Conservation (phyloP, 2,888 invertebrate genomes). For the Leptura quadrifasciata region DNA sequence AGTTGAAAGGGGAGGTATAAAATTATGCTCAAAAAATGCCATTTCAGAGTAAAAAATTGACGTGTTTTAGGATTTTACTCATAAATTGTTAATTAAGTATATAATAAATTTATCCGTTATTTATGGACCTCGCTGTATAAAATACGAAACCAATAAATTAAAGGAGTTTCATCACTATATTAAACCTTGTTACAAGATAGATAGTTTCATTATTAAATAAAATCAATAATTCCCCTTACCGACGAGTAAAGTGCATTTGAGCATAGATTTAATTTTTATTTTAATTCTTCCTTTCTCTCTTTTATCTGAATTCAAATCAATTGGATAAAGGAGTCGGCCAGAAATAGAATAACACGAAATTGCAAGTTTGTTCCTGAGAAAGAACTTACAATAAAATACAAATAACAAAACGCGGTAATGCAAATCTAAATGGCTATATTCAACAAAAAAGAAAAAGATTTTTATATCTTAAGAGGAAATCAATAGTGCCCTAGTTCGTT, state of each 20-base stretch:
- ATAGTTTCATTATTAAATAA: slow-evolving; percentile 21
- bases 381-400: neutral
- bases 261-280: neutral
- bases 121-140: too few species aligned
- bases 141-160: too few species aligned
- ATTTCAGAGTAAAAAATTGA: too few species aligned
- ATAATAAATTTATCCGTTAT: too few species aligned
- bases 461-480: neutral
- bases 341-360: neutral
- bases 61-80: too few species aligned
- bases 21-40: too few species aligned
- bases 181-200: too few species aligned
- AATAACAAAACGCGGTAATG: slow-evolving; percentile 3
- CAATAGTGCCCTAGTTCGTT: neutral
- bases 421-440: neutral
- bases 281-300: neutral
- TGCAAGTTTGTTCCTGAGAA: neutral
- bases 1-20: too few species aligned
- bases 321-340: neutral
- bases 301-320: neutral
- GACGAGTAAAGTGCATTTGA: slow-evolving; percentile 14
- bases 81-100: too few species aligned
- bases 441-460: neutral
- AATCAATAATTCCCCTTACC: neutral
- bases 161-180: too few species aligned